Percentiles rank a stretch among this genome's conserved stretches.
Conservation (phyloP, 2,797 vertebrate genomes). For the Lophius americanus region DNA sequence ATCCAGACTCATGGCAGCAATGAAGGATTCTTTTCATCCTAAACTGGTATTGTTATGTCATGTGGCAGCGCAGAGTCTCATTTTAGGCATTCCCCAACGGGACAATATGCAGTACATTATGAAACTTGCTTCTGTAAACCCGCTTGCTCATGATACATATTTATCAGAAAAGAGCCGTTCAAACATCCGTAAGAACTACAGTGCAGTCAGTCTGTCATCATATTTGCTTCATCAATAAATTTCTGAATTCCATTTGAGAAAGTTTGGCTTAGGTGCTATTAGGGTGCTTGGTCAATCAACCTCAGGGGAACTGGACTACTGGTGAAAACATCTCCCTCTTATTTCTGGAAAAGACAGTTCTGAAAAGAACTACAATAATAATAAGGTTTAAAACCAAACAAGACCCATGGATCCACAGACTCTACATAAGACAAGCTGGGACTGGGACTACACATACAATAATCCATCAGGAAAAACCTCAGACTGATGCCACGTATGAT, state of each 20-base stretch:
- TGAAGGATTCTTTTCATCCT: constrained; percentile 58
- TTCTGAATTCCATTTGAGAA: neutral
- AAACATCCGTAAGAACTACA: neutral
- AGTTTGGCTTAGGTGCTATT: no score
- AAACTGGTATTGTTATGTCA: constrained; percentile 54
- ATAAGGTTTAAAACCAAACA: constrained; percentile 30
- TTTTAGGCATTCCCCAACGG: constrained; percentile 39
- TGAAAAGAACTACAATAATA: constrained; percentile 38
- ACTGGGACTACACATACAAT: neutral
- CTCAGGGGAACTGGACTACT: neutral
- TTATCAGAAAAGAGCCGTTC: neutral
- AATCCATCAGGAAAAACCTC: constrained; percentile 22
- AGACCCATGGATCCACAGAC: constrained; percentile 28
- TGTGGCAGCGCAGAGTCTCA: constrained; percentile 40
- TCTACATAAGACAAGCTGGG: constrained; percentile 19
- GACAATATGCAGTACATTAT: constrained; percentile 7
- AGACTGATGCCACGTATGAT: constrained; percentile 15
- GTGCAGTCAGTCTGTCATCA: neutral
- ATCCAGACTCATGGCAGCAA: constrained; percentile 62
- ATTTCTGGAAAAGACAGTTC: constrained; percentile 31
- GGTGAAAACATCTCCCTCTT: constrained; percentile 20
- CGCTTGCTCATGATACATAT: neutral
- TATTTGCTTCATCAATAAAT: neutral
- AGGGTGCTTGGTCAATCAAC: neutral
- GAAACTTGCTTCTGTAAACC: neutral